A percentile compares a stretch with the other conserved stretches of the same genome.
These are phyloP conservation scores for Cyanistes caeruleus DNA, from an alignment of 2,113 vertebrate species.

Conservation along the genomic window DNA sequence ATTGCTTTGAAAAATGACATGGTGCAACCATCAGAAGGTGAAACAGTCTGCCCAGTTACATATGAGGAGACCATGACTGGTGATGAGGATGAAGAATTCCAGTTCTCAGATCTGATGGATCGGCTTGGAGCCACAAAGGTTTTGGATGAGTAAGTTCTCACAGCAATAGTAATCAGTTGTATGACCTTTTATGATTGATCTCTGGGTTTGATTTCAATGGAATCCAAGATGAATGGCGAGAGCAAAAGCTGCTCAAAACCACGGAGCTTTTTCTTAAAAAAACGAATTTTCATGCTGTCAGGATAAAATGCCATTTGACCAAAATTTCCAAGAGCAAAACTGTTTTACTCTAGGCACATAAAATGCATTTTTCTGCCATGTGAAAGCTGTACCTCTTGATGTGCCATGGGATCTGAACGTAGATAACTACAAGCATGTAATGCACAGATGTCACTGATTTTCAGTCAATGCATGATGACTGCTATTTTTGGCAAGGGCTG, in stretches of 20 bases:
- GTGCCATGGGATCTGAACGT: not conserved
- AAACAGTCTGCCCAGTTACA: slow-evolving; percentile 72
- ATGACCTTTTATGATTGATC: not conserved
- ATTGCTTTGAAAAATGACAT: slow-evolving; percentile 25
- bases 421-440: not conserved
- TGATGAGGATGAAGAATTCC: slow-evolving; percentile 82
- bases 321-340: not conserved
- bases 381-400: not conserved
- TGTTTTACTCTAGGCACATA: not conserved
- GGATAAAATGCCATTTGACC: not conserved
- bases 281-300: not conserved
- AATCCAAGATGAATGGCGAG: not conserved
- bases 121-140: slow-evolving; percentile 83
- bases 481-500: not conserved
- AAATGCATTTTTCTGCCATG: not conserved
- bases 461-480: not conserved
- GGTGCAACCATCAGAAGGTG: not conserved
- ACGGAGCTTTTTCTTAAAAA: not conserved
- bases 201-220: not conserved
- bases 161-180: not conserved
- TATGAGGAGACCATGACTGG: slow-evolving; percentile 48
- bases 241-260: not conserved
- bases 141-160: slow-evolving; percentile 87
- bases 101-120: slow-evolving; percentile 88
- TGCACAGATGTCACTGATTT: not conserved